Evolutionary conservation across 1,140 invertebrate species (phyloP).

Genomic region (Matsumurasca onukii): DNA sequence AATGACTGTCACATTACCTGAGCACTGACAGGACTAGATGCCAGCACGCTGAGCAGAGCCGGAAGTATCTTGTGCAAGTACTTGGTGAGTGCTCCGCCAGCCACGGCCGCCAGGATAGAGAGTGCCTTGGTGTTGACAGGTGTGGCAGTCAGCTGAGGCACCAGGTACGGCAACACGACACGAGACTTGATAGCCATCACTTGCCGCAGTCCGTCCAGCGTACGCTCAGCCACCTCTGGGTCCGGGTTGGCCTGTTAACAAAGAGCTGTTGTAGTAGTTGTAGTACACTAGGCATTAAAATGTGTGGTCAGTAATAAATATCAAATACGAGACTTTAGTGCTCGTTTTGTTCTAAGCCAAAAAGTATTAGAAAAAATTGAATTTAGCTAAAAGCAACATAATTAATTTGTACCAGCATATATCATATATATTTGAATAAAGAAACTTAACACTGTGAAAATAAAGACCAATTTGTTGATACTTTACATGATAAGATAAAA

Average conservation of each 20-base stretch:
- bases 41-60: conserved; percentile 79
- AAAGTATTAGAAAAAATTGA: not conserved
- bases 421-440: not conserved
- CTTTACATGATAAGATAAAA: not conserved
- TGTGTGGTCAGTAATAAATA: not conserved
- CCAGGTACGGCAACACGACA: conserved; percentile 92
- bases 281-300: not conserved
- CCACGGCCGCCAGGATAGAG: conserved; percentile 88
- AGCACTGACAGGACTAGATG: conserved; percentile 63
- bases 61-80: conserved; percentile 90
- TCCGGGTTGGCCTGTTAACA: conserved; percentile 70
- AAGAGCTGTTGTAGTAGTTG: no score
- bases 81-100: conserved; percentile 88
- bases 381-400: not conserved
- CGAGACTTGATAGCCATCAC: conserved; percentile 96
- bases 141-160: conserved; percentile 88
- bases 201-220: conserved; percentile 92
- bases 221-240: conserved; percentile 72
- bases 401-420: not conserved
- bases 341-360: not conserved
- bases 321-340: not conserved
- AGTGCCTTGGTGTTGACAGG: conserved; percentile 92
- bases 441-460: no score
- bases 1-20: conserved; percentile 53
- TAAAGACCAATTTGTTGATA: no score